phyloP scores from a whole-genome alignment of 2,113 vertebrate genomes.

The Edolisoma coerulescens region DNA sequence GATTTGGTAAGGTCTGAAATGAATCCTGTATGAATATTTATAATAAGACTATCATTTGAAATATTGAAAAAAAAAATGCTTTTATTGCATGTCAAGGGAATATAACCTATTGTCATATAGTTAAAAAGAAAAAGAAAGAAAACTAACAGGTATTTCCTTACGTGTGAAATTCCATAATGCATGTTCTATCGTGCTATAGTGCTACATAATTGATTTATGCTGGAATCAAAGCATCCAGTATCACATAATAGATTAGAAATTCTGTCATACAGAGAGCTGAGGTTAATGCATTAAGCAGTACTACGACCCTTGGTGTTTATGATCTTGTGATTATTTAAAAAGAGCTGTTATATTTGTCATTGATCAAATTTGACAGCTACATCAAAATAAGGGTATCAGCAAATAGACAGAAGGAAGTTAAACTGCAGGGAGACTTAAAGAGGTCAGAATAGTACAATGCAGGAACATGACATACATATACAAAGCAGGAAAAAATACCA shows the following conservation, averaged over 20 bases:
- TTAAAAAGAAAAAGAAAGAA: not conserved
- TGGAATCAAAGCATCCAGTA: not conserved
- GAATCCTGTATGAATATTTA: not conserved
- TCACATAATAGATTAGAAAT: not conserved
- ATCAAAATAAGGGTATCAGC: not conserved
- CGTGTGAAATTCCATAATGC: not conserved
- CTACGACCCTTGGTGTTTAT: not conserved
- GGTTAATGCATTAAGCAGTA: not conserved
- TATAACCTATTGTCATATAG: not conserved
- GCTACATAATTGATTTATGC: not conserved
- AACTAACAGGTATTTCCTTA: not conserved
- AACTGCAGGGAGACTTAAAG: not conserved
- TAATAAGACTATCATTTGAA: not conserved
- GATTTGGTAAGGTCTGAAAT: not conserved
- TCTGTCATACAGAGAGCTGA: not conserved
- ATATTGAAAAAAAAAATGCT: not conserved
- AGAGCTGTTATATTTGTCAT: not conserved
- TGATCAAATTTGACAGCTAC: not conserved
- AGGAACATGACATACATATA: not conserved
- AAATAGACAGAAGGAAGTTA: not conserved
- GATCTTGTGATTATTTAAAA: not conserved
- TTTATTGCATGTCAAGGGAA: not conserved
- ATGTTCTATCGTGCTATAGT: not conserved
- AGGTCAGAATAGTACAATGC: not conserved
- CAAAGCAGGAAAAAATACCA: not conserved